Evolutionary conservation across 1,140 invertebrate genomes (phyloP), one percentile per base, ranked within the genome.

Genomic region (Macrocentrus cingulum): DNA sequence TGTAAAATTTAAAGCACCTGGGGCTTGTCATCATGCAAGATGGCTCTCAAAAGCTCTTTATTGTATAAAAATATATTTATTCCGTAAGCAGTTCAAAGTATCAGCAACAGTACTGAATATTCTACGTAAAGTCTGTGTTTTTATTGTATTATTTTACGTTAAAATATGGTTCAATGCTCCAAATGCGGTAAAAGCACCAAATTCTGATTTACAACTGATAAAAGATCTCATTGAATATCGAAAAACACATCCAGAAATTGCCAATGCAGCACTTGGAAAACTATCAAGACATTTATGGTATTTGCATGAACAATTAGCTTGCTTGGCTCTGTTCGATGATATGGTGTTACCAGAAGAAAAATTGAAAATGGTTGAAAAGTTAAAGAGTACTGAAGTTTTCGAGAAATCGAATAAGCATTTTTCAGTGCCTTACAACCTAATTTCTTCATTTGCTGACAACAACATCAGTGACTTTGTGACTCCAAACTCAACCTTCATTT

Each of bases 261-360:
- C 64, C 16, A 15, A 56, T 15, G 29, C 50, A 16, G 58, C 45
- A 11, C 29, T 60, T 9, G 41, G 50, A 1, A 67, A 68, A 52
- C 51, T 70, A 2, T 42, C n/a, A 7, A 46, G 55, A 7, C 66
- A 71, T 57, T 46, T 68, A 15, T 70, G 68, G 63, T 70, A 68
- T 53, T 62, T 70, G 48, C 46, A 18, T 16, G 49, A 64, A 34
- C 56, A 69, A 50, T 23, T 57, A 18, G 49, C 50, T 42, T 48
- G 23, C 36, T 54, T 69, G 45, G 54, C 60, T 15, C 62, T 70
- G 46, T 70, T 71, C 59, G 68, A 71, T 59, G 45, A 48, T 8
- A 44, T 51, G 4, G 39, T 70, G 11, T 25, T 52, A 23, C 5
- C 7, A 23, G 49, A 60, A 34, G 55, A 45, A 36, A 65, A 67